phyloP scores from a whole-genome alignment of 30 jellyfish, hydroid and myxozoan genomes.

The Aurelia aurita complex sp. Pacific region DNA sequence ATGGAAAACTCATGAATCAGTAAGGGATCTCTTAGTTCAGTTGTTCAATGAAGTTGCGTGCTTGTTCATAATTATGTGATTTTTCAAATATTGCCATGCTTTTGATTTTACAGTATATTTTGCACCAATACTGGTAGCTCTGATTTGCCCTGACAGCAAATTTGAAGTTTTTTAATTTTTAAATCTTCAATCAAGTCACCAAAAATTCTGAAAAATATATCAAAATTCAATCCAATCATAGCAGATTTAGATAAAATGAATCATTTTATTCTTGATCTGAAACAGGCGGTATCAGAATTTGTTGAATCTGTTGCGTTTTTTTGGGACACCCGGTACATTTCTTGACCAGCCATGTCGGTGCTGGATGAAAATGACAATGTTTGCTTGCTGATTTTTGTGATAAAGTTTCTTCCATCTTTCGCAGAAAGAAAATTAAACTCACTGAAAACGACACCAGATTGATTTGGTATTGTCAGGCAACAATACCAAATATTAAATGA shows the following conservation, averaged over 20 bases:
- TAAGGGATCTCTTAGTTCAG: no score
- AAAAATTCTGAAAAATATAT: constrained; percentile 2
- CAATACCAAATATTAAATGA: no score
- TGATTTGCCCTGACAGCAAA: no score
- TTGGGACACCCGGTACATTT: no score
- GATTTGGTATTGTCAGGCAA: constrained; percentile 25
- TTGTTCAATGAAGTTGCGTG: no score
- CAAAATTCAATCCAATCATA: constrained; percentile 14
- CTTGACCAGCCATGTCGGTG: constrained; percentile 20
- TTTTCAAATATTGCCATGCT: no score
- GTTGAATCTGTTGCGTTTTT: not conserved
- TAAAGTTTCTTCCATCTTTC: constrained; percentile 37
- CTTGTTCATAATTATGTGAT: no score
- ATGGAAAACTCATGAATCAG: no score
- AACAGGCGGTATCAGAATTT: constrained; percentile 13
- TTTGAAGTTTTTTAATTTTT: no score
- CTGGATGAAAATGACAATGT: constrained; percentile 58
- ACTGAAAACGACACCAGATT: constrained; percentile 12
- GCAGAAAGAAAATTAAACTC: constrained; percentile 34
- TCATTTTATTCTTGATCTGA: constrained; percentile 14
- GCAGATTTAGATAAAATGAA: not conserved
- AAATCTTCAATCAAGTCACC: not conserved
- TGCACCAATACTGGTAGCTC: not conserved
- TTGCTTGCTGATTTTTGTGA: constrained; percentile 32
- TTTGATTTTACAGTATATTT: not conserved